Base-by-base conservation (phyloP, 2,888 invertebrate species). In the Lutraria lutraria region DNA sequence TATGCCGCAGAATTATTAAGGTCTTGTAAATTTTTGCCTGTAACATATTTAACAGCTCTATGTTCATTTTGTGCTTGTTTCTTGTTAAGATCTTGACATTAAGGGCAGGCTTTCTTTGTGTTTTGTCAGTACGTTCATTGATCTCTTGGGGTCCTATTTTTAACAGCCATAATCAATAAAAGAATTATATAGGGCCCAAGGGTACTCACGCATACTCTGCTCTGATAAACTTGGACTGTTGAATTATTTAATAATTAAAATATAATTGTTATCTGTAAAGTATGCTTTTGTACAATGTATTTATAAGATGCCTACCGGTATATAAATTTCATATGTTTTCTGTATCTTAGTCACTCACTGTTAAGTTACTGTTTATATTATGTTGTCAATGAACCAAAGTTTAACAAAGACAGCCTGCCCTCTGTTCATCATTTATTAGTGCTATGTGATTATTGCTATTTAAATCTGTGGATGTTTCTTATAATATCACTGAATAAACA, bases 381-480 rank as follows among this genome's bases (percentile, higher is more conserved):
- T 68, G 63, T 21, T 12, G 63, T n/a, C n/a, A 8, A 12, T 25
- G 25, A 68, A 68, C n/a, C n/a, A 25, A 25, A 25, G 25, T 25
- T 25, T 60, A 60, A 34, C 34, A 34, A 76, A 76, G 76, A 76
- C 76, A 76, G 76, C 34, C 76, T 76, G 76, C 76, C 76, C 76
- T 3, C 0, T 3, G 29, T 34, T 76, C 31, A 31, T 72, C 72
- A 31, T 76, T 10, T 25, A 76, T 76, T 76, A 76, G 76, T 34
- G 29, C 76, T 76, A 34, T 34, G 29, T 76, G 15, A 34, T 76
- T 76, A 19, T 15, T 76, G 76, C 16, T 76, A 76, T 76, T 76
- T 76, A 34, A 76, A 25, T 76, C 34, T 31, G 76, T 16, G 0
- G 6, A 76, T 76, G 13, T 76, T 76, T 76, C 76, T 76, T 29